Base-by-base conservation (phyloP, 2,888 invertebrate species). In the Parnassius mnemosyne region DNA sequence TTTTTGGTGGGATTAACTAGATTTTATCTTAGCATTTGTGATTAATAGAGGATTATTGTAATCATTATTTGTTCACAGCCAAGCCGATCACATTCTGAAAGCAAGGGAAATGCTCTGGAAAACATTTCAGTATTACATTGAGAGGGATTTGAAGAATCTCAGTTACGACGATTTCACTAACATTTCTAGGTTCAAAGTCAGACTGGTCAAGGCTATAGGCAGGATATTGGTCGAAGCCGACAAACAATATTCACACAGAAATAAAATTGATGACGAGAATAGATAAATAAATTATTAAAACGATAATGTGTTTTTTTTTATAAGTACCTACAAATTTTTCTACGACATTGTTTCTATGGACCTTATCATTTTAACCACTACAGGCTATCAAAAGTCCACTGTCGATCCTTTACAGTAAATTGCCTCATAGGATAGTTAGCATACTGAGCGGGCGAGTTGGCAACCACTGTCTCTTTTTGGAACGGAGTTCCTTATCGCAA, bases 101-200 rank as follows among this genome's bases (percentile, higher is more conserved):
- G 79, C 90, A 0, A 83, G 92, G 16, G 84, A 91, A 67, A 84
- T 92, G 77, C 73, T 93, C 3, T 92, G 92, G 90, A 76, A 72
- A 5, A 80, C 92, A 1, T 79, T 92, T 10, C 72, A 90, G 3
- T 93, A 92, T 67, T 85, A 90, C 69, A 80, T 93, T 16, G 84
- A 91, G 52, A 83, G 91, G 42, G 83, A 92, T 57, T 25, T 80
- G 0, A 76, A 65, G 9, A 72, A 60, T 2, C n/a, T 85, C 2
- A 69, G 75, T 2, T 85, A 75, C 34, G 82, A 84, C 0, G 80
- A 84, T 0, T 66, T 79, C 13, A 72, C 70, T 0, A 63, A 57
- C 2, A 73, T 83, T 1, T 71, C 75, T 3, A 77, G 73, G 44
- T 90, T 89, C 61, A 87, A 79, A 72, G 70, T 76, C 0, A 76